These are phyloP conservation scores for Butastur rufipennis DNA, from an alignment of 2,113 vertebrate genomes.

Conservation along the genomic window DNA sequence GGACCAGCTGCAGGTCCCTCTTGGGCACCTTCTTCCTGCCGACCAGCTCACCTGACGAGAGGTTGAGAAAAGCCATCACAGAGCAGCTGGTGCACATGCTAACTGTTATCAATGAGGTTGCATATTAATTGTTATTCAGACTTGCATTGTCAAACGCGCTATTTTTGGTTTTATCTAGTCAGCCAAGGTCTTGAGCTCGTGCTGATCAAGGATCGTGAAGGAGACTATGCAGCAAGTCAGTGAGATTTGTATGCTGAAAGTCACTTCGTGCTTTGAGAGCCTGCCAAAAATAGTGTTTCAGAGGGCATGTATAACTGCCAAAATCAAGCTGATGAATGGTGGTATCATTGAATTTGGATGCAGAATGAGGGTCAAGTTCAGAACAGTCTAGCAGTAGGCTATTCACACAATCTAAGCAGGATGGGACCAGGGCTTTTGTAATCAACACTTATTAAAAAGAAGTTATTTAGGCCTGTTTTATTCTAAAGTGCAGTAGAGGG, in stretches of 20 bases:
- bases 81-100: not conserved
- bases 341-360: constrained; percentile 60
- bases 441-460: constrained; percentile 33
- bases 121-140: not conserved
- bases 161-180: not conserved
- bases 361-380: constrained; percentile 54
- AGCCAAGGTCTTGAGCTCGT: constrained; percentile 16
- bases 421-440: constrained; percentile 27
- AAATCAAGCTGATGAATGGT: constrained; percentile 69
- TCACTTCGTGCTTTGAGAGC: constrained; percentile 55
- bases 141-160: not conserved
- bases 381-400: constrained; percentile 33
- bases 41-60: not conserved
- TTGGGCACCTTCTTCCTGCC: not conserved
- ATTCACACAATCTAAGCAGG: constrained; percentile 15
- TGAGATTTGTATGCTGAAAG: constrained; percentile 65
- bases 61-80: not conserved
- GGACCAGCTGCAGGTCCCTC: not conserved
- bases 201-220: constrained; percentile 28
- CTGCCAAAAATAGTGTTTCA: constrained; percentile 69
- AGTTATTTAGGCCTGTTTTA: not conserved
- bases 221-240: constrained; percentile 23
- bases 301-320: constrained; percentile 67
- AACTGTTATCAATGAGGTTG: not conserved
- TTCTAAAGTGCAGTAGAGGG: not conserved